phyloP scores from a whole-genome alignment of 2,888 invertebrate genomes.

The Oxytorus armatus region DNA sequence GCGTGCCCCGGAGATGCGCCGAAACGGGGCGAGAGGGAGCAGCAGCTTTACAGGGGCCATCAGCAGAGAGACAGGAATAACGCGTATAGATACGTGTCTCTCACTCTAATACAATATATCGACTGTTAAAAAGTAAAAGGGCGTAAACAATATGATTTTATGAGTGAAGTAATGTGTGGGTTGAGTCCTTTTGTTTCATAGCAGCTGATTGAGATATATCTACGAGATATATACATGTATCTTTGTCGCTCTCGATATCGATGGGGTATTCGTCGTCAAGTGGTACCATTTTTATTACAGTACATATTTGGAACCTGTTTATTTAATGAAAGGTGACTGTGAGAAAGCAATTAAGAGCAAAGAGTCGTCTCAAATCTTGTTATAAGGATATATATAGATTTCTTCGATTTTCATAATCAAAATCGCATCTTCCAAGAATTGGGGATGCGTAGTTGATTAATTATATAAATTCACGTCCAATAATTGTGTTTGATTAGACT shows the following conservation, averaged over 20 bases:
- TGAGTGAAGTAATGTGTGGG: neutral
- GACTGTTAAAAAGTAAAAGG: conserved; percentile 33
- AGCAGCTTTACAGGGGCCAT: conserved; percentile 56
- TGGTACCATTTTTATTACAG: neutral
- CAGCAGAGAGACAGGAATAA: conserved; percentile 19
- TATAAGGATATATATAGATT: no score
- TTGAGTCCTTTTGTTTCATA: conserved; percentile 19
- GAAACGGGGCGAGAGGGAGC: conserved; percentile 35
- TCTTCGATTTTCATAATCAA: no score
- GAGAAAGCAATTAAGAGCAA: no score
- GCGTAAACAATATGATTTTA: neutral
- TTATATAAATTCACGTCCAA: no score
- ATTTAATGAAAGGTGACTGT: no score
- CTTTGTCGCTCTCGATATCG: conserved; percentile 9
- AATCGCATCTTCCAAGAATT: no score
- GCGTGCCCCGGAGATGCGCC: conserved; percentile 56
- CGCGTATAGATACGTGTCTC: conserved; percentile 11
- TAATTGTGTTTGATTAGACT: no score
- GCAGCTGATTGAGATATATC: neutral
- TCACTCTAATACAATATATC: conserved; percentile 6
- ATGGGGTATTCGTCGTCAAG: neutral
- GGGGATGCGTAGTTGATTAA: no score
- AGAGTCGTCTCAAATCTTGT: no score
- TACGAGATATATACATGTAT: neutral
- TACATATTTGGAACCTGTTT: neutral